phyloP scores from a whole-genome alignment of 2,888 invertebrate genomes.

The Masnerella sp. region DNA sequence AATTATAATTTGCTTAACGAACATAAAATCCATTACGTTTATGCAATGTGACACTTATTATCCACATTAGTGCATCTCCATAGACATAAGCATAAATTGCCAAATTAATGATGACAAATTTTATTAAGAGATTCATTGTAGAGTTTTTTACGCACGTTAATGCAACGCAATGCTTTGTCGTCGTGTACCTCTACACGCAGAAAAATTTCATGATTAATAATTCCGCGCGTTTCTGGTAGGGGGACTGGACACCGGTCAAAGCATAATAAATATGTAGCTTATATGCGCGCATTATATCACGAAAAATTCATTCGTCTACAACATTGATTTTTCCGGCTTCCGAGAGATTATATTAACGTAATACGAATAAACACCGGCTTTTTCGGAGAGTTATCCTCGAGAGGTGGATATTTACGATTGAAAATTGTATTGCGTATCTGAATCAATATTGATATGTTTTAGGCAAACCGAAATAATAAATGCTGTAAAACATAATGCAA shows the following conservation, averaged over 20 bases:
- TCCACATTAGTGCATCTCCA: too few species aligned
- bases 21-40: too few species aligned
- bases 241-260: background rate
- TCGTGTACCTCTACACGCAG: slow-evolving; percentile 1
- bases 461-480: too few species aligned
- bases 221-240: slow-evolving; percentile 18
- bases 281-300: slow-evolving; percentile 13
- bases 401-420: too few species aligned
- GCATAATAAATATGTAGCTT: slow-evolving; percentile 12
- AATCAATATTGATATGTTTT: too few species aligned
- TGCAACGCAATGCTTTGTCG: background rate
- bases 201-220: slow-evolving; percentile 32
- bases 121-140: slow-evolving; percentile 8
- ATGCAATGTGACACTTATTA: too few species aligned
- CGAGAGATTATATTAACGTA: slow-evolving; percentile 9
- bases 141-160: slow-evolving; percentile 3
- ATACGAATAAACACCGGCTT: slow-evolving; percentile 1
- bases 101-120: slow-evolving; percentile 10
- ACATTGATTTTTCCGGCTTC: slow-evolving; percentile 14
- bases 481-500: too few species aligned
- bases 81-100: slow-evolving; percentile 8
- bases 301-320: slow-evolving; percentile 6
- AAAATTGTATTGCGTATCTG: too few species aligned
- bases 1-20: too few species aligned
- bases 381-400: too few species aligned